These are phyloP conservation scores for Paguma larvata DNA, from an alignment of 2,797 vertebrate species.

Conservation along the genomic window DNA sequence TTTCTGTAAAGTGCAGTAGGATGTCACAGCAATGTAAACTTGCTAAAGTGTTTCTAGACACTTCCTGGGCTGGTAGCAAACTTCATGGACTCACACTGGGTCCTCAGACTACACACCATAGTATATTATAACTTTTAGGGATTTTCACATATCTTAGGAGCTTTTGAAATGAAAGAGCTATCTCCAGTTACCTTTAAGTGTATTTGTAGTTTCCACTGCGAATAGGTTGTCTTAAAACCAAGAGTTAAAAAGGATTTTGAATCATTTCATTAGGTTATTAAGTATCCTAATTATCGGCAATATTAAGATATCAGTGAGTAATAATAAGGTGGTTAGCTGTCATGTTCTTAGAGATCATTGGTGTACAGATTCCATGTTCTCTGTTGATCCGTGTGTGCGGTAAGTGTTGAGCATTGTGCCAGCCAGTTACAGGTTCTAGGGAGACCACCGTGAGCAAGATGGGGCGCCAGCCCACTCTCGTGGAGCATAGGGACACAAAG, in stretches of 20 bases:
- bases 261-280: background rate
- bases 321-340: background rate
- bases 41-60: background rate
- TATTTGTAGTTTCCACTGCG: background rate
- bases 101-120: background rate
- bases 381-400: no score
- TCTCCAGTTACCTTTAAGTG: background rate
- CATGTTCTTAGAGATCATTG: background rate
- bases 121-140: background rate
- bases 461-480: background rate
- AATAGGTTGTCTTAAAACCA: background rate
- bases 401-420: background rate
- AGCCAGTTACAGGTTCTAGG: background rate
- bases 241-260: background rate
- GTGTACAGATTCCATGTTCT: background rate
- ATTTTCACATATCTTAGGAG: background rate
- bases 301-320: background rate
- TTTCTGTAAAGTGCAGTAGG: background rate
- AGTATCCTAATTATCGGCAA: background rate
- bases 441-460: background rate
- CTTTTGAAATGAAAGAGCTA: background rate
- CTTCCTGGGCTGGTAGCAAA: background rate
- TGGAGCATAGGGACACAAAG: background rate
- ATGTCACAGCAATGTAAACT: background rate
- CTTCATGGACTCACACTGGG: background rate